These are phyloP conservation scores for Heteromormyrus szaboi DNA, from an alignment of 2,797 vertebrate species.

Conservation along the genomic window DNA sequence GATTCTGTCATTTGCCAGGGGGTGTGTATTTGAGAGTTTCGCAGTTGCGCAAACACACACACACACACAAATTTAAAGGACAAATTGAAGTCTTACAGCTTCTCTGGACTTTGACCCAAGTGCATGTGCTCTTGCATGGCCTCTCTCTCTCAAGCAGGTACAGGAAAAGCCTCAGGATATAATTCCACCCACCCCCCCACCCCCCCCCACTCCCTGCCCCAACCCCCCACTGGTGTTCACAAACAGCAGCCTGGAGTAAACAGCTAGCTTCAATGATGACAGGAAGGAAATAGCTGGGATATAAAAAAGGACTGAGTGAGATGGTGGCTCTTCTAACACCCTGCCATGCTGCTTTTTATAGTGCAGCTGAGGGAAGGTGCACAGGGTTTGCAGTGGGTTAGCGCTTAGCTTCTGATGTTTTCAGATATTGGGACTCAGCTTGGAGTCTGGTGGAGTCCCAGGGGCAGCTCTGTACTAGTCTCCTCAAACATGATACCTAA, in stretches of 20 bases:
- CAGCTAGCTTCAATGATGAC: constrained; percentile 10
- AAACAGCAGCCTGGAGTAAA: constrained; percentile 7
- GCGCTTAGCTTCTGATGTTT: neutral
- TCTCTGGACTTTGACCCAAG: neutral
- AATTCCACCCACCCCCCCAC: neutral
- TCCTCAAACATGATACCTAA: neutral
- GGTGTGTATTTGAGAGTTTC: neutral
- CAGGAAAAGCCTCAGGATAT: constrained; percentile 11
- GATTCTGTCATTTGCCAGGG: neutral
- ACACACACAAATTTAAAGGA: neutral
- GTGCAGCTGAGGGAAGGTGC: neutral
- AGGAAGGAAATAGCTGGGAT: constrained; percentile 12
- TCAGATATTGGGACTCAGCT: neutral
- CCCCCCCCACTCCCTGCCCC: neutral
- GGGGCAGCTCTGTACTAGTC: neutral
- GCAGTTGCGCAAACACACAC: neutral
- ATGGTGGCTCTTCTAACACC: neutral
- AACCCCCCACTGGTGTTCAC: neutral
- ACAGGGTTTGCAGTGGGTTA: neutral
- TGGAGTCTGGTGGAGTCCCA: neutral
- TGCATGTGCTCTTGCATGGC: neutral
- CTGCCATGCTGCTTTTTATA: constrained; percentile 7
- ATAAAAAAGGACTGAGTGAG: neutral
- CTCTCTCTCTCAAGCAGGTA: constrained; percentile 15
- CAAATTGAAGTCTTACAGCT: neutral